A percentile compares a stretch with the other conserved stretches of the same genome.
These are phyloP conservation scores for Jordanella pulchra DNA, from an alignment of 2,797 vertebrate species.

Conservation along the genomic window DNA sequence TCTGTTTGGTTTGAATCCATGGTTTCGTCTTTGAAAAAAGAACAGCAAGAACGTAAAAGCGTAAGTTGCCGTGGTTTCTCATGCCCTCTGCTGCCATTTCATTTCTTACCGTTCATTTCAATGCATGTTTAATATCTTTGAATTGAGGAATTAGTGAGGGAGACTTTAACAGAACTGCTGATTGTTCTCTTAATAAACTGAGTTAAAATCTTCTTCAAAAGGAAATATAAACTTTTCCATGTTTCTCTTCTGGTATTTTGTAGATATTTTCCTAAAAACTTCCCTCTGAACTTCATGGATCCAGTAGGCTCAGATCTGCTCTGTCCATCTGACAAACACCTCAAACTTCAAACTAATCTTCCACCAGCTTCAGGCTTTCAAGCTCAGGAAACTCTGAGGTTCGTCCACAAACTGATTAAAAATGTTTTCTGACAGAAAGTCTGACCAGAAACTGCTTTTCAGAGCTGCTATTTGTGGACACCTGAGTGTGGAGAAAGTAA, in stretches of 20 bases:
- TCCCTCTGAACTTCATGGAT: neutral
- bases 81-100: too few relatives aligned
- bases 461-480: conserved; percentile 46
- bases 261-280: neutral
- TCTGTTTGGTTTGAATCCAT: too few relatives aligned
- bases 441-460: neutral
- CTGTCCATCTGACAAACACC: too few relatives aligned
- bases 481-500: conserved; percentile 35
- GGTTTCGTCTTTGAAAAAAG: too few relatives aligned
- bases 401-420: neutral
- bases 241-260: neutral
- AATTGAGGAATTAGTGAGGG: neutral
- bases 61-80: too few relatives aligned
- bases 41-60: too few relatives aligned
- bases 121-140: neutral
- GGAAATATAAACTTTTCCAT: neutral
- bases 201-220: neutral
- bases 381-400: neutral
- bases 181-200: neutral
- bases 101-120: too few relatives aligned
- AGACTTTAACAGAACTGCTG: neutral
- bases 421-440: neutral
- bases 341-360: neutral
- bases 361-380: neutral
- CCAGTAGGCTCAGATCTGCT: too few relatives aligned